Evolutionary conservation across 2,797 vertebrate genomes (phyloP), one percentile per base, ranked within the genome.

Genomic region (Tympanoctomys barrerae): DNA sequence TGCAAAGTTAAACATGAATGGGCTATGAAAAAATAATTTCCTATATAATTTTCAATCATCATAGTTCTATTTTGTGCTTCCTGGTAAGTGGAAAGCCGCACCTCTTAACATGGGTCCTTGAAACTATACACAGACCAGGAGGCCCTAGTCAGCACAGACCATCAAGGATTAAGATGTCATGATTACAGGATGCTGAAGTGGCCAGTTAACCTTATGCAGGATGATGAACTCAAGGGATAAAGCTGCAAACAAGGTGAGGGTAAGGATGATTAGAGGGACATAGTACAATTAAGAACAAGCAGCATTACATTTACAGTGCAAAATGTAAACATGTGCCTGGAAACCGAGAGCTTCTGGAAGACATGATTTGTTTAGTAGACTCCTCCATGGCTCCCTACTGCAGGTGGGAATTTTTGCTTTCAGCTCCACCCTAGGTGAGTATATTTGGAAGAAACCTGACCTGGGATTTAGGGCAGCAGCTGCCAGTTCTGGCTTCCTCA

Each of bases 331-430:
- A 28, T 3, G 1, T n/a, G 42, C 33, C 80, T 84, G 42, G 70
- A 94, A 91, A 87, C 57, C 39, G 87, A 94, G 36, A 87, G 75
- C 62, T 73, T 52, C 10, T n/a, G 59, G 92, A 89, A 91, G 83
- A 87, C 9, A 1, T 1, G 0, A 33, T 54, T 1, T 57, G 42
- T 80, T 81, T 19, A 19, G 26, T 31, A 52, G 80, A 64, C 6
- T 5, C 71, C 73, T 85, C 68, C 88, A n/a, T 22, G 26, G 81
- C 39, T 62, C 5, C 68, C 64, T 73, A 49, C 89, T n/a, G n/a
- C 13, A 52, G 31, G 5, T 36, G 16, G 31, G n/a, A 42, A 93
- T 21, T 70, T 66, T 89, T 4, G 7, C 77, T 91, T 87, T 46
- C 61, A 84, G 75, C 26, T 61, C 11, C 33, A 39, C 0, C 9